Evolutionary conservation across 2,888 invertebrate genomes (phyloP).

Genomic region (Crossocerus cetratus): DNA sequence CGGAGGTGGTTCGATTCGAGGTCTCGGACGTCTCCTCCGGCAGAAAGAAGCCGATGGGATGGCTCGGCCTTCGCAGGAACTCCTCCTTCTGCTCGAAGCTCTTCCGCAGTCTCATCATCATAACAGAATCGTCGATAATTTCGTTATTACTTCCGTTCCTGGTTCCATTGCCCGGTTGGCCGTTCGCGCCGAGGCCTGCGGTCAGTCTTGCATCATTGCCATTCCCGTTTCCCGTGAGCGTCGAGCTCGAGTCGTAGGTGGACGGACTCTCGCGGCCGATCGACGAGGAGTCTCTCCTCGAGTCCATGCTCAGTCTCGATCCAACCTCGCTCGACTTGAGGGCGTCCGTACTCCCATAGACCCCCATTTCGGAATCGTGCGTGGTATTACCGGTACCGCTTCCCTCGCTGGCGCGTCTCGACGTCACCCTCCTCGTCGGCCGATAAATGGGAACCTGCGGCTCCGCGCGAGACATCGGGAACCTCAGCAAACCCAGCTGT

Average conservation of each 20-base stretch:
- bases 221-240: conserved; percentile 77
- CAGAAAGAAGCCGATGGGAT: conserved; percentile 81
- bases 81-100: conserved; percentile 94
- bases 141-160: conserved; percentile 67
- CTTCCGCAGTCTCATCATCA: conserved; percentile 87
- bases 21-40: conserved; percentile 76
- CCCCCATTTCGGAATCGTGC: conserved; percentile 65
- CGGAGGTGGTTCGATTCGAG: not conserved
- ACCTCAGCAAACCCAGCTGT: conserved; percentile 63
- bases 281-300: conserved; percentile 81
- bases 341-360: conserved; percentile 61
- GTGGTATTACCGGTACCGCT: conserved; percentile 65
- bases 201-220: not conserved
- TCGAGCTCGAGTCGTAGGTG: conserved; percentile 84
- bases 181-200: not conserved
- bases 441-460: conserved; percentile 73
- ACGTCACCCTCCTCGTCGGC: conserved; percentile 61
- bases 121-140: conserved; percentile 83
- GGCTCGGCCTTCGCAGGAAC: conserved; percentile 87
- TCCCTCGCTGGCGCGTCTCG: conserved; percentile 79
- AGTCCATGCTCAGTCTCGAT: conserved; percentile 77
- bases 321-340: conserved; percentile 68
- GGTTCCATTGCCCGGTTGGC: not conserved
- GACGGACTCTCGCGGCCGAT: conserved; percentile 84
- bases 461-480: conserved; percentile 72